A percentile compares a stretch with the other conserved stretches of the same genome.
These are phyloP conservation scores for Apteryx owenii DNA, from an alignment of 2,113 vertebrate genomes.

Conservation along the genomic window DNA sequence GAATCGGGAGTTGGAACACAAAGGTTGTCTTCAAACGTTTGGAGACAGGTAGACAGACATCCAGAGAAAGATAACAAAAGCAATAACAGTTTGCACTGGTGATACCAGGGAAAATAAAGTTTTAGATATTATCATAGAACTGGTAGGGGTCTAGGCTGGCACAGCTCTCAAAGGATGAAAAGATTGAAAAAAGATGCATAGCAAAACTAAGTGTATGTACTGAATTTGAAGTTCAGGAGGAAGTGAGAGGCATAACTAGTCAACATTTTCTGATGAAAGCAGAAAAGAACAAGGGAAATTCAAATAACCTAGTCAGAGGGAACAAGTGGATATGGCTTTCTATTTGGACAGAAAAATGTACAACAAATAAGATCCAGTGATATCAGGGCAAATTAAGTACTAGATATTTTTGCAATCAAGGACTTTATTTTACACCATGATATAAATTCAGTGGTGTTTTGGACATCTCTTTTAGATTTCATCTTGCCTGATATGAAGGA, in stretches of 20 bases:
- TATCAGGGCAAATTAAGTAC: neutral
- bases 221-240: neutral
- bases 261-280: neutral
- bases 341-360: neutral
- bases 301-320: neutral
- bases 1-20: neutral
- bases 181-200: neutral
- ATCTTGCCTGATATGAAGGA: neutral
- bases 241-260: neutral
- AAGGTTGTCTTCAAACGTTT: neutral
- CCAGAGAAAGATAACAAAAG: neutral
- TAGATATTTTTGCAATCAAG: neutral
- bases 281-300: neutral
- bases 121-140: neutral
- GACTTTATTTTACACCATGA: neutral
- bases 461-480: neutral
- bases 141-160: neutral
- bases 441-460: neutral
- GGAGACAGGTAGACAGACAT: neutral
- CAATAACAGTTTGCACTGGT: neutral
- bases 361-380: neutral
- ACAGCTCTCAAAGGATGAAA: neutral
- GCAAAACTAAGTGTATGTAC: neutral
- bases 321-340: neutral
- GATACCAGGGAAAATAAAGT: neutral